Conservation (phyloP, 2,113 vertebrate genomes). For the Gopherus evgoodei region DNA sequence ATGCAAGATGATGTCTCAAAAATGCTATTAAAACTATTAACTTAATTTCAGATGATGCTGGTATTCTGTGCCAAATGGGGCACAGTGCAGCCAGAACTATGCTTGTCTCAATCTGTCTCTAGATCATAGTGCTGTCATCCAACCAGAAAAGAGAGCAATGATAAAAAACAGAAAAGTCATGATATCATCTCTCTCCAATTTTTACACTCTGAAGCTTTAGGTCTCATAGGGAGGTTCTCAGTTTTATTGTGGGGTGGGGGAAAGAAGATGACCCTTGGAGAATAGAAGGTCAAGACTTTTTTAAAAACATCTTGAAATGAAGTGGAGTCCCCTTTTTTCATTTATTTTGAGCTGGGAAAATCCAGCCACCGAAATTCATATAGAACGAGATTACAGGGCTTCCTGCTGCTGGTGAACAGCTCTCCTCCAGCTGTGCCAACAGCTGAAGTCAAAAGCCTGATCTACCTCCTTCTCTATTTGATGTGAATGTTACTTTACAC, state of each 20-base stretch:
- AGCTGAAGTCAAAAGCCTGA: slow-evolving; percentile 56
- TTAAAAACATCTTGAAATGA: not conserved
- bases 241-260: not conserved
- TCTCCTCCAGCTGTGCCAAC: slow-evolving; percentile 31
- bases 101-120: slow-evolving; percentile 61
- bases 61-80: slow-evolving; percentile 65
- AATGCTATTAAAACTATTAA: slow-evolving; percentile 74
- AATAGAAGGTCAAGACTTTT: slow-evolving; percentile 15
- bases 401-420: not conserved
- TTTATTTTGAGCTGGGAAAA: slow-evolving; percentile 36
- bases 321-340: not conserved
- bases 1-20: slow-evolving; percentile 74
- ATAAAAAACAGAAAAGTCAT: slow-evolving; percentile 48
- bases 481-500: slow-evolving; percentile 52
- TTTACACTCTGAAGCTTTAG: slow-evolving; percentile 43
- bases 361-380: slow-evolving; percentile 27
- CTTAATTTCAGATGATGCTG: slow-evolving; percentile 66
- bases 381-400: slow-evolving; percentile 34
- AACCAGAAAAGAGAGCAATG: slow-evolving; percentile 53
- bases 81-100: slow-evolving; percentile 44
- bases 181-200: slow-evolving; percentile 49
- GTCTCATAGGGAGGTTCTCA: slow-evolving; percentile 46
- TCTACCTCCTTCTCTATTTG: slow-evolving; percentile 50
- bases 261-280: slow-evolving; percentile 6
- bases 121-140: slow-evolving; percentile 58